Conservation (phyloP, 2,113 vertebrate species). For the Notothenia coriiceps region DNA sequence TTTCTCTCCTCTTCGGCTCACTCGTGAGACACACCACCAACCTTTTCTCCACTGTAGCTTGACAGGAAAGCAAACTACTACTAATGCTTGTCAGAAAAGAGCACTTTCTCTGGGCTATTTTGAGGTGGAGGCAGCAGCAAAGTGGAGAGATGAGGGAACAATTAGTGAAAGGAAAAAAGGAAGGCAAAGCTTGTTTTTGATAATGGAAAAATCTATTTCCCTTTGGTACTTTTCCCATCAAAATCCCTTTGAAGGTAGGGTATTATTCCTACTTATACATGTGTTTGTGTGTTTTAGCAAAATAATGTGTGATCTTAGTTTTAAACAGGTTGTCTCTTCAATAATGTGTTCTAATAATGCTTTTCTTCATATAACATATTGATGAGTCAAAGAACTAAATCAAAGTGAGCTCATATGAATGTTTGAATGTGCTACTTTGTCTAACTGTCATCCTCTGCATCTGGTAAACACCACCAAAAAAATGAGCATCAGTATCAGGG, state of each 20-base stretch:
- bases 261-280: too few species aligned
- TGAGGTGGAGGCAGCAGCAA: conserved; percentile 20
- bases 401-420: neutral
- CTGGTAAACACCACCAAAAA: conserved; percentile 3
- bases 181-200: conserved; percentile 18
- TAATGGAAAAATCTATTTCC: conserved; percentile 33
- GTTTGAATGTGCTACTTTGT: neutral
- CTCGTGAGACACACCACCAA: conserved; percentile 48
- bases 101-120: conserved; percentile 56
- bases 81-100: conserved; percentile 44
- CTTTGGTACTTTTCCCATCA: neutral
- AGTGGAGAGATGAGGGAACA: neutral
- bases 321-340: too few species aligned
- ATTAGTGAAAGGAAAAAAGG: neutral
- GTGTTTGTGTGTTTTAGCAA: too few species aligned
- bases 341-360: neutral
- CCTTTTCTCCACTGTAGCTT: conserved; percentile 55
- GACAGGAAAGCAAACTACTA: conserved; percentile 63
- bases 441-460: conserved; percentile 7
- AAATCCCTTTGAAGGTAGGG: too few species aligned
- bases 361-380: neutral
- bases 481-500: conserved; percentile 15
- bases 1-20: conserved; percentile 32
- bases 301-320: too few species aligned
- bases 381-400: neutral